Evolutionary conservation across 2,113 vertebrate genomes (phyloP), one percentile per base, ranked within the genome.

Genomic region (Leptobrachium ailaonicum): DNA sequence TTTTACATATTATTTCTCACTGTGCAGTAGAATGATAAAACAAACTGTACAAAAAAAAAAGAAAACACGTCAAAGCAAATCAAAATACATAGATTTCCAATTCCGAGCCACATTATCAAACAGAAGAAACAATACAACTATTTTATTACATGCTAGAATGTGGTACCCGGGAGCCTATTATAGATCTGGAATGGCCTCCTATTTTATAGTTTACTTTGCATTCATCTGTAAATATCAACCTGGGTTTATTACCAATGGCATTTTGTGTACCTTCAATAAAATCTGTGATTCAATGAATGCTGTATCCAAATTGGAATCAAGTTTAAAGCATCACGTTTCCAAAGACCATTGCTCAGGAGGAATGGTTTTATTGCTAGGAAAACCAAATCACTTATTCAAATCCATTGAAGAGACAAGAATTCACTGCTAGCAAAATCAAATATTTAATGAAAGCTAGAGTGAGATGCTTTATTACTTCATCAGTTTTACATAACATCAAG

Each of bases 251-350:
- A 71, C 32, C 64, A 47, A 47, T 64, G 6, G 7, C 12, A 14
- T 43, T 66, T 43, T 9, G 42, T 54, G 6, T 12, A 69, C 69
- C 44, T 66, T 72, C 58, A 66, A 62, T 79, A 70, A 44, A 2
- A n/a, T 66, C 6, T 54, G 62, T 41, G 58, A 73, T 66, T 53
- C 58, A 62, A 71, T 71, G 56, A 79, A 64, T 43, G 50, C 54
- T 53, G 63, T 66, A 72, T 79, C 43, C 32, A 7, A 71, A 62
- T 54, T 64, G 71, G 41, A 79, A 44, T 60, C 43, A 66, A 79
- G 54, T 72, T 66, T 66, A 73, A 79, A 69, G 58, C 45, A 20
- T 32, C 20, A 54, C 3, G 73, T n/a, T 78, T 56, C 50, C 76
- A 63, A 71, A 63, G 12, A 63, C 54, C 67, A 64, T 71, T 41